phyloP scores from a whole-genome alignment of 2,888 invertebrate genomes.

The Pristionchus japonicus region DNA sequence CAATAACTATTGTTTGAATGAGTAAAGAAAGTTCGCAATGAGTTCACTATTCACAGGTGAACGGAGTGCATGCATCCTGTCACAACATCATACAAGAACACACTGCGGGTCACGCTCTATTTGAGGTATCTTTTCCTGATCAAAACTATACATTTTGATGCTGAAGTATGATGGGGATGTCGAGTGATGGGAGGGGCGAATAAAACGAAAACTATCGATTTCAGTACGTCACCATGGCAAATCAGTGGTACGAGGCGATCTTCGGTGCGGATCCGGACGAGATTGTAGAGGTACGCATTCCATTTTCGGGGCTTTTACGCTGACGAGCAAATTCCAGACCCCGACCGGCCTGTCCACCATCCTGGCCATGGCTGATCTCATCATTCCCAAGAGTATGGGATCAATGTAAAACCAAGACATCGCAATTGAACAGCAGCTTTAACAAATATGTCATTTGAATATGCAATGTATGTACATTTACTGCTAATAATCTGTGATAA shows the following conservation, averaged over 20 bases:
- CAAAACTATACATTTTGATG: too few relatives aligned
- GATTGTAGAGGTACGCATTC: not conserved
- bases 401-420: not conserved
- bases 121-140: slow-evolving; percentile 46
- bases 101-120: slow-evolving; percentile 63
- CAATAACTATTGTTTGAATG: too few relatives aligned
- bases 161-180: too few relatives aligned
- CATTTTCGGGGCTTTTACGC: not conserved
- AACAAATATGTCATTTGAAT: not conserved
- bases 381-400: not conserved
- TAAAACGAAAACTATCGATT: not conserved
- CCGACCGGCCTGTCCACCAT: not conserved
- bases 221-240: not conserved
- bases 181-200: not conserved
- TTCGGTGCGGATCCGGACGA: not conserved
- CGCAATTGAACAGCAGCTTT: not conserved
- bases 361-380: not conserved
- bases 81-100: slow-evolving; percentile 60
- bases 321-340: not conserved
- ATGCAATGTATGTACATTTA: too few relatives aligned
- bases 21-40: too few relatives aligned
- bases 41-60: slow-evolving; percentile 29
- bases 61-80: slow-evolving; percentile 68
- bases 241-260: not conserved
- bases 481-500: too few relatives aligned